Evolutionary conservation across 2,797 vertebrate genomes (phyloP).

Genomic region (Enteromius mattozi): DNA sequence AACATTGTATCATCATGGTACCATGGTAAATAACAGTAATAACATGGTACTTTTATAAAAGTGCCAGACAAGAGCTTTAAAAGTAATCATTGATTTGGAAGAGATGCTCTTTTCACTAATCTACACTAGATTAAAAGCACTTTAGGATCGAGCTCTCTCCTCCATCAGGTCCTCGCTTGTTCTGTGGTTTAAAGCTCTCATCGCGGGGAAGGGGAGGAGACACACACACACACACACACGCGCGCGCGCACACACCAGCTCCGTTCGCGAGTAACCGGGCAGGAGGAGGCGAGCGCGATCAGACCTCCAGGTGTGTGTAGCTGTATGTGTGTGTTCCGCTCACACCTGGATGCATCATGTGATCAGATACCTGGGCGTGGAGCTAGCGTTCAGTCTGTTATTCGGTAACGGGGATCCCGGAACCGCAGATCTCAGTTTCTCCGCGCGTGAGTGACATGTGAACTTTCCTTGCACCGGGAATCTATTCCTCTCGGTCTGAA

Average conservation of each 20-base stretch:
- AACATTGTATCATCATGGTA: background rate
- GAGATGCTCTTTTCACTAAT: slow-evolving; percentile 44
- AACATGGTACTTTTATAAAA: background rate
- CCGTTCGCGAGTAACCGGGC: slow-evolving; percentile 50
- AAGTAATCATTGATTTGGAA: slow-evolving; percentile 13
- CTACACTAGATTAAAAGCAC: slow-evolving; percentile 53
- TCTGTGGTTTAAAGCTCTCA: slow-evolving; percentile 49
- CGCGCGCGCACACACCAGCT: slow-evolving; percentile 50
- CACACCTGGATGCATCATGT: slow-evolving; percentile 84
- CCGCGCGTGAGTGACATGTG: slow-evolving; percentile 52
- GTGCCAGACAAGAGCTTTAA: background rate
- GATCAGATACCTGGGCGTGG: slow-evolving; percentile 84
- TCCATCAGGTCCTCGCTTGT: slow-evolving; percentile 56
- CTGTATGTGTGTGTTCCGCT: slow-evolving; percentile 47
- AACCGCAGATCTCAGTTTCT: slow-evolving; percentile 12
- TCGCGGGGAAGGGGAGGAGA: slow-evolving; percentile 60
- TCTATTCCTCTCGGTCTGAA: slow-evolving; percentile 19
- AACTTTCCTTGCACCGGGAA: slow-evolving; percentile 56
- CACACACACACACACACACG: slow-evolving; percentile 45
- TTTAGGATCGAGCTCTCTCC: slow-evolving; percentile 40
- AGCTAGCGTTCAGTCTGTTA: slow-evolving; percentile 66
- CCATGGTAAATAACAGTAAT: background rate
- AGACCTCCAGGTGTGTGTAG: slow-evolving; percentile 79
- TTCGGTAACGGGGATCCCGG: slow-evolving; percentile 31
- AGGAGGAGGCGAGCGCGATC: slow-evolving; percentile 65